Evolutionary conservation across 2,888 invertebrate species (phyloP), one percentile per base, ranked within the genome.

Genomic region (Hemicrepidius hirtus): DNA sequence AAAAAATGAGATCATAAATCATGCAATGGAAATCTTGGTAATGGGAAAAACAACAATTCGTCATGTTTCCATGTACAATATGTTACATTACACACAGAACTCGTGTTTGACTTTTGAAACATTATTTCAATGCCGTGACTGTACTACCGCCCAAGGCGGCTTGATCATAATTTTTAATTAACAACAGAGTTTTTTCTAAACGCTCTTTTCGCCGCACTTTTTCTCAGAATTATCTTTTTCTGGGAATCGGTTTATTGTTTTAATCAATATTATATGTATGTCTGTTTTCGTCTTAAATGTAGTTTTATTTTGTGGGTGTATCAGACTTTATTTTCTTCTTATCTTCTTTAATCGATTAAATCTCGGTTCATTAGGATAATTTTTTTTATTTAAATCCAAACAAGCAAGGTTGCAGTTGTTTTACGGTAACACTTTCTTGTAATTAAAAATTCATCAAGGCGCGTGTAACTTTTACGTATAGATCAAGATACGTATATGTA

Each of bases 111-210:
- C 57, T 57, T 53, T 68, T 65, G 73, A 71, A 71, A 69, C 69
- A 68, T 53, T 68, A 68, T 60, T 70, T 74, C 68, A 71, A 57
- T 76, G 68, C 69, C 76, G 74, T 75, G 75, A 74, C 75, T 74
- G 64, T 71, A 69, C 67, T 59, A 71, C 74, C 73, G 76, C 78
- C 76, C 75, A 64, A 64, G 71, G 78, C 78, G 75, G 62, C 77
- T 74, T 68, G 75, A 79, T 79, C 77, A 77, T 79, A 78, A 79
- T 79, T 79, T 76, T 78, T 78, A 79, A 79, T 79, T 79, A 78
- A 77, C 72, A 72, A 65, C 72, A 21, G 65, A 62, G 67, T 74
- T 77, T 75, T 73, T 77, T 73, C 65, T 74, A 75, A 77, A 79
- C 77, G 70, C 75, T 66, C 77, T 71, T 75, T 76, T 75, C 77